Base-by-base conservation (phyloP, 2,113 vertebrate species). In the Callipepla californica region DNA sequence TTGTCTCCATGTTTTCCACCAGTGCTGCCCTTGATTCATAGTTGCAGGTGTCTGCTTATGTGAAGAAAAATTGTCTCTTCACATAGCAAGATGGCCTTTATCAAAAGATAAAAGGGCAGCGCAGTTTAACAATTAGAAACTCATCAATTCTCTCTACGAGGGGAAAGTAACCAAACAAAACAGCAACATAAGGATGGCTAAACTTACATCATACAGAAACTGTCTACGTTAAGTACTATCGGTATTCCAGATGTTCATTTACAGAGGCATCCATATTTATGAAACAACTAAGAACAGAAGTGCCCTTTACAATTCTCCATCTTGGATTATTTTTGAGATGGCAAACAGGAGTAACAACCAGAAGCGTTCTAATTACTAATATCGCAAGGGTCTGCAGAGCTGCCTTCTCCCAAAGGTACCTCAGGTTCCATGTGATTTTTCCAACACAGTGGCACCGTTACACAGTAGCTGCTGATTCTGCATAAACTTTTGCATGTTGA, bases 401-500 rank as follows among this genome's bases (percentile, higher is more conserved):
- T 25, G 80, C 36, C 15, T 67, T 26, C 30, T 18, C 42, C 23
- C 36, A 34, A 13, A 81, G 74, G 2, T 2, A 57, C 22, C 16
- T 50, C 32, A 8, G 61, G 36, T 6, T 78, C 62, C 55, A 25
- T 4, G 12, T 1, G 1, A 18, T 10, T 25, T 13, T 20, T 8
- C 47, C 42, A 15, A 28, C 34, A 77, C 17, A 19, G 36, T 18
- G 48, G 40, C 32, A 48, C 17, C 3, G 1, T 16, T 12, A 55
- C 11, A 72, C 45, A 72, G 75, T 63, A 79, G 72, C 65, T 51
- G 36, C 66, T 17, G 61, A 11, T 30, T 94, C 94, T 95, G 88
- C 91, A 80, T 42, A n/a, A 20, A 44, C 23, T 48, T 95, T 84
- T 94, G 81, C 94, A 92, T 89, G 38, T 11, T 17, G 34, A 63